Evolutionary conservation across 2,113 vertebrate genomes (phyloP), one percentile per base, ranked within the genome.

Genomic region (Reinhardtius hippoglossoides): DNA sequence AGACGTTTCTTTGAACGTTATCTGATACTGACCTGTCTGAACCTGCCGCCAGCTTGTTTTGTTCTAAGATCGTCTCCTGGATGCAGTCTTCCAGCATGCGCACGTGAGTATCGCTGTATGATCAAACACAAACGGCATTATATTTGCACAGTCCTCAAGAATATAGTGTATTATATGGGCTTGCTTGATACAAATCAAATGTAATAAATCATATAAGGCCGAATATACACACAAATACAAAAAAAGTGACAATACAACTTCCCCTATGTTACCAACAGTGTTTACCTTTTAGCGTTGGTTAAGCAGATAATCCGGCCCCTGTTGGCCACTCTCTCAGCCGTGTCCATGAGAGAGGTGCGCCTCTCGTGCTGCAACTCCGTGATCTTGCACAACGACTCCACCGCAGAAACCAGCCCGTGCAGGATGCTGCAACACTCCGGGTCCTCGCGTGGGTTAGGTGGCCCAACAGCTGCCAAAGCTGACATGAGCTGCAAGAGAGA

Each of bases 31-130:
- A 99, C 98, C 98, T 96, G 92, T 99, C 98, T 4, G 98, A 99
- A 71, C 97, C 96, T 31, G 97, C 97, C 48, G 98, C 98, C 88
- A 98, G 92, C 42, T 98, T 99, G 92, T 99, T 99, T 64, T 99
- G 97, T 3, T 99, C 98, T 37, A 96, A 94, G 87, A 99, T 98
- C 2, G 98, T 98, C 89, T 99, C 98, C 58, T 97, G 96, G 69
- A 99, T 97, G 88, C 95, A 99, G 58, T 99, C 98, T 89, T 99
- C 98, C 87, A 99, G 93, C 98, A 99, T 99, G 69, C 98, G 95
- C 50, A 99, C 98, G 0, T 99, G 97, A 82, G 97, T 99, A 79
- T 99, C 97, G 89, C 98, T 99, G 80, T 5, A 81, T 68, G 21
- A 50, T 35, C 50, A 73, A 42, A 71, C 63, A 59, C 67, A 74